These are phyloP conservation scores for Trachurus trachurus DNA, from an alignment of 2,797 vertebrate genomes.

Conservation along the genomic window DNA sequence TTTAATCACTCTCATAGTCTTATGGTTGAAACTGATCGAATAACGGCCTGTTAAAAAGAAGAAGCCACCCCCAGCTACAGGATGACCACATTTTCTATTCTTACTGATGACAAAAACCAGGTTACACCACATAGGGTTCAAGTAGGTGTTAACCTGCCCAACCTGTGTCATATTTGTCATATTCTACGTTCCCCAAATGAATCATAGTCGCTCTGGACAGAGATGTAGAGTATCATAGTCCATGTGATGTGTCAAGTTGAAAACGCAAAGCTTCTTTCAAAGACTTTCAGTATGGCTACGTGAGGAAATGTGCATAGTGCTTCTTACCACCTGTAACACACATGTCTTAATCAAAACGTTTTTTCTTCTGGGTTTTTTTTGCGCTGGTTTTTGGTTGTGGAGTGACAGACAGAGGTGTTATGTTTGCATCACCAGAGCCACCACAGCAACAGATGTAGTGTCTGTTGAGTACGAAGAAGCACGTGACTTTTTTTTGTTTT, in stretches of 20 bases:
- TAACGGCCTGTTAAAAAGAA: not conserved
- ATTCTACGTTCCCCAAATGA: not conserved
- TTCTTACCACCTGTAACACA: not conserved
- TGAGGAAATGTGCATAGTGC: no score
- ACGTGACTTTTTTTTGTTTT: not conserved
- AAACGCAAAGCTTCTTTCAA: not conserved
- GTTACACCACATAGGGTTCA: not conserved
- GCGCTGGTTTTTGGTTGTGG: not conserved
- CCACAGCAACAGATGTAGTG: not conserved
- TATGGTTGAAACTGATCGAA: not conserved
- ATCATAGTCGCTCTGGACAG: not conserved
- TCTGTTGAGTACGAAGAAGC: not conserved
- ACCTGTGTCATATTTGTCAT: not conserved
- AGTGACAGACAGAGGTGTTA: not conserved
- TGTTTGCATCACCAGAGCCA: not conserved
- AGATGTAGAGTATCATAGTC: not conserved
- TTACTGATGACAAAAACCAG: not conserved
- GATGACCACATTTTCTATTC: not conserved
- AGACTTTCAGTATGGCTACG: no score
- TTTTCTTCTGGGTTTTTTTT: no score
- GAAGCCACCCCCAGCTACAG: not conserved
- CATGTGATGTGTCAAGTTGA: not conserved
- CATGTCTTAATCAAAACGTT: no score
- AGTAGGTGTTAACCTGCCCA: not conserved
- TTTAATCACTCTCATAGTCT: not conserved